phyloP scores from a whole-genome alignment of 2,113 vertebrate genomes.

The Mola mola region DNA sequence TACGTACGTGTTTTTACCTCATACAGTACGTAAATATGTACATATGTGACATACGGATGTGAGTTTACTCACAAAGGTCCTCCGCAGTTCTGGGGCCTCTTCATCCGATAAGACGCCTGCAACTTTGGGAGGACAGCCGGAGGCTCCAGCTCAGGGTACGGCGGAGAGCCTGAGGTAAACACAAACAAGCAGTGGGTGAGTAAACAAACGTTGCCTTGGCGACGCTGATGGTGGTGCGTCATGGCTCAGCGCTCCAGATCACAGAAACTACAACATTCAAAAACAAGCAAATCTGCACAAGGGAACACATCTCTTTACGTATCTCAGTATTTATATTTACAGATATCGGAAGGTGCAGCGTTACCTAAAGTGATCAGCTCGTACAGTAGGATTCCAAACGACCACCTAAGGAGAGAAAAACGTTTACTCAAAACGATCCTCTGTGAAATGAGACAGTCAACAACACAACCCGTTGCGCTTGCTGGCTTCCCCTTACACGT shows the following conservation, averaged over 20 bases:
- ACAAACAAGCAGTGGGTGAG: neutral
- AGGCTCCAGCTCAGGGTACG: conserved; percentile 77
- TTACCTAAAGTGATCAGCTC: conserved; percentile 80
- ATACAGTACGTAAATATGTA: too few relatives aligned
- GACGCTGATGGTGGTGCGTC: neutral
- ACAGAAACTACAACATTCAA: too few relatives aligned
- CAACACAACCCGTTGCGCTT: too few relatives aligned
- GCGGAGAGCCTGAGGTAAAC: conserved; percentile 66
- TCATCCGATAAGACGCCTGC: conserved; percentile 69
- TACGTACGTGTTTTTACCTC: too few relatives aligned
- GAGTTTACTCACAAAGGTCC: conserved; percentile 65
- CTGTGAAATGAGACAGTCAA: too few relatives aligned
- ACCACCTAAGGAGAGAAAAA: conserved; percentile 64
- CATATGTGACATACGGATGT: too few relatives aligned
- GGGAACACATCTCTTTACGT: too few relatives aligned
- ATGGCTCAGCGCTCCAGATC: too few relatives aligned
- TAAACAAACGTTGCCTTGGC: neutral
- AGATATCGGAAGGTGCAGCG: too few relatives aligned
- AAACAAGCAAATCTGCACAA: too few relatives aligned
- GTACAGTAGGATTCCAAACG: conserved; percentile 80
- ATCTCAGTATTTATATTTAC: too few relatives aligned
- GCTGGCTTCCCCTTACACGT: too few relatives aligned
- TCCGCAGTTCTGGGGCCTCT: conserved; percentile 69
- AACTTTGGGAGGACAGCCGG: conserved; percentile 63
- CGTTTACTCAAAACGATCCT: neutral